Base-by-base conservation (phyloP, 2,888 invertebrate species). In the Callyntrura guangdongensis region DNA sequence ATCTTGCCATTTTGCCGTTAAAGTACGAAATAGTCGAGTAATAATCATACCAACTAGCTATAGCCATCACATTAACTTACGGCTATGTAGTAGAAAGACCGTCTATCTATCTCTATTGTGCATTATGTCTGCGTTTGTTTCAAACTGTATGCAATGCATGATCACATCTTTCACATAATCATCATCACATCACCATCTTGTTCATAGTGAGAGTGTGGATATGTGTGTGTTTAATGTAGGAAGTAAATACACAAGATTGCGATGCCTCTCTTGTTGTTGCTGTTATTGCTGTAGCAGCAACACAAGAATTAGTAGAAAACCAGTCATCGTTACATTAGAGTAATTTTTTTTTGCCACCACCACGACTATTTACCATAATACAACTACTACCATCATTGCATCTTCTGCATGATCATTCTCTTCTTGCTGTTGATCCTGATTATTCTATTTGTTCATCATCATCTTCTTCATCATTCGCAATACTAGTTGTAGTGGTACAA, bases 291-390 rank as follows among this genome's bases (percentile, higher is more conserved):
- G n/a, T 56, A 59, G 47, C 20, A 47, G 47, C 17, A 17, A 9
- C 20, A 49, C 20, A n/a, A 74, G 14, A n/a, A 22, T 74, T 47
- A n/a, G 53, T 77, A 77, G 53, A 77, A 77, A 77, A 77, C 77
- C 77, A 77, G 77, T 77, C 77, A 53, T 77, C 77, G 17, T 77
- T 77, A 77, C 77, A 77, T 77, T 77, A 49, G 53, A 53, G 53
- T 69, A 69, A 45, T 69, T 45, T 74, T n/a, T n/a, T 74, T 72
- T 77, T 74, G 20, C 49, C 64, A 64, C 64, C 64, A 64, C 64
- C 12, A 64, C 4, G 12, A 64, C 22, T 22, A 61, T 61, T 8
- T 53, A 53, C 53, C 53, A 53, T 14, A 53, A 53, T 22, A 64
- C 64, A 22, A 64, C 64, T 64, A 20, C 20, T 64, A 64, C 64